Evolutionary conservation across 2,113 vertebrate genomes (phyloP).

Genomic region (Scophthalmus maximus): DNA sequence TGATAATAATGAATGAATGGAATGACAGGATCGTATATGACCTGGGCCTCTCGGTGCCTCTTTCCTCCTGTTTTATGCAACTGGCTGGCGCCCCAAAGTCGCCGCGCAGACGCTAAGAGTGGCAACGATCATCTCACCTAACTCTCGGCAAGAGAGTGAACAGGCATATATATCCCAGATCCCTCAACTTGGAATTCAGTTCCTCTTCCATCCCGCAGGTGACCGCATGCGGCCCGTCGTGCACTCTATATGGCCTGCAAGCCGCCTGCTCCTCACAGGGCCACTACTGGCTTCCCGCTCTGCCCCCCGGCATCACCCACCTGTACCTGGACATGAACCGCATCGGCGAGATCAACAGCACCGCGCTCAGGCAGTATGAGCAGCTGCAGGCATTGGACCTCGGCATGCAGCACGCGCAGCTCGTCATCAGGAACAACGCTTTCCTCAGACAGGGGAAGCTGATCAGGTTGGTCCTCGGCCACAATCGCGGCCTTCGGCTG

Average conservation of each 20-base stretch:
- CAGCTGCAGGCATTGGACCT: conserved; percentile 79
- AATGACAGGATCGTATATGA: too few species aligned
- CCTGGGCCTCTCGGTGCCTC: too few species aligned
- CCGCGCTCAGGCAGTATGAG: conserved; percentile 79
- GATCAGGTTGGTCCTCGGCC: conserved; percentile 79
- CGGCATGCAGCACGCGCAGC: conserved; percentile 58
- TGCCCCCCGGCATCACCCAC: conserved; percentile 75
- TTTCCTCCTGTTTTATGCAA: too few species aligned
- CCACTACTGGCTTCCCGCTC: conserved; percentile 79
- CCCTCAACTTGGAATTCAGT: too few species aligned
- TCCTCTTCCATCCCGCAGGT: conserved; percentile 48
- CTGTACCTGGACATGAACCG: conserved; percentile 82
- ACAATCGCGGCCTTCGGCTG: conserved; percentile 67
- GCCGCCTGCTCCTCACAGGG: conserved; percentile 60
- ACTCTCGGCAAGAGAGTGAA: too few species aligned
- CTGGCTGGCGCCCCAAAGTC: too few species aligned
- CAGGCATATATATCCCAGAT: too few species aligned
- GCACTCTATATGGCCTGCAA: conserved; percentile 48
- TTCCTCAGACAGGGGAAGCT: conserved; percentile 86
- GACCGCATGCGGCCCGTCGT: conserved; percentile 48
- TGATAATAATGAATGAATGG: too few species aligned
- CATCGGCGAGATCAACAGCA: conserved; percentile 79
- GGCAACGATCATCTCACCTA: not conserved
- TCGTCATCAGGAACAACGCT: conserved; percentile 81
- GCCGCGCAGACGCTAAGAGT: not conserved